These are phyloP conservation scores for Cyclura pinguis DNA, from an alignment of 2,797 vertebrate genomes.

Conservation along the genomic window DNA sequence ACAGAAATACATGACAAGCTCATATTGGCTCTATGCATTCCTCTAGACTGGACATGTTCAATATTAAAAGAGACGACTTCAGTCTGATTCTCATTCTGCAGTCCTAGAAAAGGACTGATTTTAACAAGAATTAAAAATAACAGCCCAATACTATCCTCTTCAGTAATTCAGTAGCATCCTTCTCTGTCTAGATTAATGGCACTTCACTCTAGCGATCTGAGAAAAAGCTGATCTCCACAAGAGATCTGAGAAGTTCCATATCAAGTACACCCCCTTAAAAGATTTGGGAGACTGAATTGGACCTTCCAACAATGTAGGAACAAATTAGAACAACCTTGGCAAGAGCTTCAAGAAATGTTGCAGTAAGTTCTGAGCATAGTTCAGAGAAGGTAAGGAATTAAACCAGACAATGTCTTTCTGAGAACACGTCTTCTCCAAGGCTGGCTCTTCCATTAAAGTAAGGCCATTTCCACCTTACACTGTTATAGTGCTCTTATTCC, in stretches of 20 bases:
- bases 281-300: neutral
- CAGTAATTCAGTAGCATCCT: neutral
- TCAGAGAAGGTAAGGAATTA: no score
- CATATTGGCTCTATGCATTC: no score
- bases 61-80: neutral
- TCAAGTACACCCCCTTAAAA: neutral
- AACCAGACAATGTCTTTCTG: no score
- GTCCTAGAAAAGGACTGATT: neutral
- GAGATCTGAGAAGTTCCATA: neutral
- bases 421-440: no score
- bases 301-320: no score
- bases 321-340: neutral
- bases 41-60: no score
- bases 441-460: no score
- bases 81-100: neutral
- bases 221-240: neutral
- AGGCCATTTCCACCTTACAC: no score
- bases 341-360: neutral
- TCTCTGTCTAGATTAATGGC: neutral
- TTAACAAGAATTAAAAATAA: conserved; percentile 8
- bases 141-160: neutral
- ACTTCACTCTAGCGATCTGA: accelerated
- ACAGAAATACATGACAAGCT: no score
- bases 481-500: no score
- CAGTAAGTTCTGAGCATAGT: no score